These are phyloP conservation scores for Hydroisotoma schaefferi DNA, from an alignment of 2,888 invertebrate species.

Conservation along the genomic window DNA sequence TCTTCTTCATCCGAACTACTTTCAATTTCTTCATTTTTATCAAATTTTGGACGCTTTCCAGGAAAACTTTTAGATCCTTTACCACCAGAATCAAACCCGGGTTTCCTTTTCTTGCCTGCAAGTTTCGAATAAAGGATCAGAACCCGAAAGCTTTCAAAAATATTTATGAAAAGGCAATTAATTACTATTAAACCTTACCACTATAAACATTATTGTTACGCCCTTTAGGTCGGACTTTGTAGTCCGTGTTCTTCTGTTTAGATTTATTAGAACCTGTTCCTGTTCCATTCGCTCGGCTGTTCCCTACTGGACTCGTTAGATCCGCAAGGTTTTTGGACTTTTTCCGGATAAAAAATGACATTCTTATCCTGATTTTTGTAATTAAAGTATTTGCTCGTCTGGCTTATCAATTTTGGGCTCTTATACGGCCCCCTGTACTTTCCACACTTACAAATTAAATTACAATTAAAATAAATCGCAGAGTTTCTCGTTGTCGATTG, in stretches of 20 bases:
- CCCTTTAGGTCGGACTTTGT: neutral
- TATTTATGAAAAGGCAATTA: too few species aligned
- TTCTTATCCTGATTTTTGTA: slow-evolving; percentile 10
- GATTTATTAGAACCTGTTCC: slow-evolving; percentile 1
- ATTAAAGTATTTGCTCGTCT: too few species aligned
- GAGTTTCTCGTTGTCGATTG: too few species aligned
- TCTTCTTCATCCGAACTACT: slow-evolving; percentile 33
- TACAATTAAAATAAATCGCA: too few species aligned
- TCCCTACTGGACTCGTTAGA: neutral
- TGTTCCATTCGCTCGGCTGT: neutral
- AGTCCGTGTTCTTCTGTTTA: slow-evolving; percentile 4
- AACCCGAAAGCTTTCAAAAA: too few species aligned
- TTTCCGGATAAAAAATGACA: slow-evolving; percentile 43
- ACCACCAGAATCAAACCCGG: neutral
- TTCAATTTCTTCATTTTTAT: slow-evolving; percentile 37
- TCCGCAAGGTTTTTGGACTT: slow-evolving; percentile 13
- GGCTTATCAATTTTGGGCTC: too few species aligned
- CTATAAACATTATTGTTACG: too few species aligned
- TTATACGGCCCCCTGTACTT: too few species aligned
- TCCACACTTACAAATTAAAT: too few species aligned
- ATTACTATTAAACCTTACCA: neutral
- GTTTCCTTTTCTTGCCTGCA: neutral
- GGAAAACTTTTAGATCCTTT: slow-evolving; percentile 6
- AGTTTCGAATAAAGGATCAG: too few species aligned
- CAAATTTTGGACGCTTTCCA: slow-evolving; percentile 28